phyloP scores from a whole-genome alignment of 2,888 invertebrate genomes.

The Mechanitis mazaeus region DNA sequence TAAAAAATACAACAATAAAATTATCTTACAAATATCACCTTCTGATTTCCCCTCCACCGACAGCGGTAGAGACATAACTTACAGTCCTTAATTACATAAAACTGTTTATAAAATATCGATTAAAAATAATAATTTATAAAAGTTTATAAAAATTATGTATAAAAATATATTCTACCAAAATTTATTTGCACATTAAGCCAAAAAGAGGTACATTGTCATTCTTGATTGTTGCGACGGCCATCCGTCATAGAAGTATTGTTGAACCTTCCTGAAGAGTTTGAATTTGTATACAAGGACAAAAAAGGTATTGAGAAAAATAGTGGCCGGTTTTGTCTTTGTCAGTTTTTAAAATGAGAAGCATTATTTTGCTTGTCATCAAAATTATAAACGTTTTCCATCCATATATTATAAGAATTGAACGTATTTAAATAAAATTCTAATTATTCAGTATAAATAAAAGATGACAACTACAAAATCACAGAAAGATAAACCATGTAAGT shows the following conservation, averaged over 20 bases:
- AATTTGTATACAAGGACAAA: not conserved
- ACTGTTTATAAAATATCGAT: not conserved
- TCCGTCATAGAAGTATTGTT: not conserved
- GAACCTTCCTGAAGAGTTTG: not conserved
- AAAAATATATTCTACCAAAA: not conserved
- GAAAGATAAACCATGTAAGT: slow-evolving; percentile 63
- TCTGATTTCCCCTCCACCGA: slow-evolving; percentile 35
- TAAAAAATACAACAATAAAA: too few relatives aligned
- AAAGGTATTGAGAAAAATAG: slow-evolving; percentile 26
- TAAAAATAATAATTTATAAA: not conserved
- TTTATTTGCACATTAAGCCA: slow-evolving; percentile 1
- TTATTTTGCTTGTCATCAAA: slow-evolving; percentile 22
- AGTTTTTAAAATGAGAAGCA: slow-evolving; percentile 28
- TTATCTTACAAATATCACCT: slow-evolving; percentile 31
- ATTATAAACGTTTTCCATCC: slow-evolving; percentile 20
- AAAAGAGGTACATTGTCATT: not conserved
- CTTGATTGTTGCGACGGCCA: not conserved
- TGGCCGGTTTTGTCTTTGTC: slow-evolving; percentile 26
- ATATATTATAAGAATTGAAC: slow-evolving; percentile 7
- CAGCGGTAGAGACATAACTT: slow-evolving; percentile 23
- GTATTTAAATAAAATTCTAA: slow-evolving; percentile 11
- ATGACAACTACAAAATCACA: slow-evolving; percentile 55
- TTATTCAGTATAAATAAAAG: slow-evolving; percentile 27
- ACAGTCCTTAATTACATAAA: not conserved
- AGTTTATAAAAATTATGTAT: not conserved